Evolutionary conservation across 2,113 vertebrate species (phyloP).

Genomic region (Accipiter cooperii): DNA sequence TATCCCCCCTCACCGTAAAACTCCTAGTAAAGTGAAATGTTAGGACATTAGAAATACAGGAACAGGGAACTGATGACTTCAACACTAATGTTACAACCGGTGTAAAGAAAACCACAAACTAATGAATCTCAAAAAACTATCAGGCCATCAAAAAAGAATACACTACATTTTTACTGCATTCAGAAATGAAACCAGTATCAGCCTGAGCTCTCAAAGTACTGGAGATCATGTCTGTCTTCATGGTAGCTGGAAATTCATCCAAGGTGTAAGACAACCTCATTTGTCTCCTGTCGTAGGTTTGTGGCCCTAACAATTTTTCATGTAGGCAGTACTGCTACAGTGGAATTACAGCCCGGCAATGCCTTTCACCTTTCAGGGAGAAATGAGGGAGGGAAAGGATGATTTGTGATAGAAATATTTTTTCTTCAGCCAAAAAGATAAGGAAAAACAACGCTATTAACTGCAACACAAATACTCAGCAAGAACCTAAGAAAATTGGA

Average conservation of each 20-base stretch:
- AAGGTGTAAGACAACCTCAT: background rate
- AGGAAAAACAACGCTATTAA: background rate
- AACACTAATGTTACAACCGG: background rate
- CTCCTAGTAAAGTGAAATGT: background rate
- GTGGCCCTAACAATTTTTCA: background rate
- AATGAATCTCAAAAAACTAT: slow-evolving; percentile 11
- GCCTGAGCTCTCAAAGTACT: background rate
- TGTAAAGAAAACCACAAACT: slow-evolving; percentile 7
- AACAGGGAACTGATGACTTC: background rate
- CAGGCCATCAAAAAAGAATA: slow-evolving; percentile 4
- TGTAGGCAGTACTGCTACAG: background rate
- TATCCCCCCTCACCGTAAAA: background rate
- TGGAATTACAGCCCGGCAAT: background rate
- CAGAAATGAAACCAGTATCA: background rate
- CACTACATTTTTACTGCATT: slow-evolving; percentile 1
- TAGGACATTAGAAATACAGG: background rate
- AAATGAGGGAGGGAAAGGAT: background rate
- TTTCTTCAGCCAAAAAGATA: slow-evolving; percentile 49
- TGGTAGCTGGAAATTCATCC: slow-evolving; percentile 23
- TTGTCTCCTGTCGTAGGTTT: background rate
- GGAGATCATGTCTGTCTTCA: background rate
- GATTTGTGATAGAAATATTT: slow-evolving; percentile 38
- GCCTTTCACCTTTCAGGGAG: background rate
- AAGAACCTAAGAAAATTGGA: slow-evolving; percentile 5
- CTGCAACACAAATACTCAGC: background rate